A percentile compares a stretch with the other conserved stretches of the same genome.
Evolutionary conservation across 1,140 invertebrate species (phyloP).

Genomic region (Drosophila yakuba): DNA sequence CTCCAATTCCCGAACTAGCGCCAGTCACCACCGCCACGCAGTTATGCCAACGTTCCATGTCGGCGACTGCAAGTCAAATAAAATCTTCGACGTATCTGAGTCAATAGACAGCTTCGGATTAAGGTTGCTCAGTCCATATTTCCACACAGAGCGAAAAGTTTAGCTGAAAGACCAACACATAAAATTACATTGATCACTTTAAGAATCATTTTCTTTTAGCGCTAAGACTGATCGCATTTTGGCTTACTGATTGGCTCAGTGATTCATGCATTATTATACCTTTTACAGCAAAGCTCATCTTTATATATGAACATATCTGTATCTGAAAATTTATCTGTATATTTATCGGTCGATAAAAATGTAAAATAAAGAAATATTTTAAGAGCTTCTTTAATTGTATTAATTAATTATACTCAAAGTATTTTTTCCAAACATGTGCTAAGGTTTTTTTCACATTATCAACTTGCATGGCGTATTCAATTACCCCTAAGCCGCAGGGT

Average conservation of each 20-base stretch:
- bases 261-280: too few relatives aligned
- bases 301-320: too few relatives aligned
- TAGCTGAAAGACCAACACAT: background rate
- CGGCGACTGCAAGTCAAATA: slow-evolving; percentile 30
- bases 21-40: slow-evolving; percentile 90
- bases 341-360: too few relatives aligned
- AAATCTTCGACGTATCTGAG: background rate
- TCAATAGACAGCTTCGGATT: background rate
- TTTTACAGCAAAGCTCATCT: too few relatives aligned
- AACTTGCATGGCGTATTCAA: background rate
- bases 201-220: too few relatives aligned
- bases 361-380: too few relatives aligned
- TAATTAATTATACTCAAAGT: background rate
- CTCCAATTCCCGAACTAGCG: slow-evolving; percentile 90
- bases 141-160: slow-evolving; percentile 1
- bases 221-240: too few relatives aligned
- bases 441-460: background rate
- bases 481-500: slow-evolving; percentile 10
- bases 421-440: background rate
- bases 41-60: slow-evolving; percentile 89
- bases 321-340: too few relatives aligned
- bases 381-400: background rate
- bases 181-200: too few relatives aligned
- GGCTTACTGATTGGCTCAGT: too few relatives aligned
- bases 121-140: background rate